These are phyloP conservation scores for Calliphora vomitoria DNA, from an alignment of 2,888 invertebrate species.

Conservation along the genomic window DNA sequence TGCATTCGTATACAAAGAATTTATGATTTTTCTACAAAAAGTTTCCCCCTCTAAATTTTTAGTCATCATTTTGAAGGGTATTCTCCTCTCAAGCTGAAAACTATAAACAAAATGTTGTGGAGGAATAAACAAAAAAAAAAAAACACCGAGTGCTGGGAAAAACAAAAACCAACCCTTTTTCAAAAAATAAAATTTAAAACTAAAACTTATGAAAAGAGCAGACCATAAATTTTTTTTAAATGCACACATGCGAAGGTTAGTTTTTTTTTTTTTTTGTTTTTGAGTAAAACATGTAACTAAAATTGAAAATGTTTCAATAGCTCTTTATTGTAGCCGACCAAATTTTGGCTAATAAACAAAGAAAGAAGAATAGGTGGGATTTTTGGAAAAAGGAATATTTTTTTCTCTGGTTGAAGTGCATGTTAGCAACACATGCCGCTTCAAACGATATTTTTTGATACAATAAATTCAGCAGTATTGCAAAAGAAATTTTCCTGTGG, in stretches of 20 bases:
- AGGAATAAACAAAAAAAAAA: neutral
- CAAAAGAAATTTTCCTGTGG: too few species aligned
- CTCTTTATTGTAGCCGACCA: slow-evolving; percentile 11
- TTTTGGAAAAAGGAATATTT: too few species aligned
- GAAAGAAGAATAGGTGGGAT: neutral
- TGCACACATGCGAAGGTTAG: neutral
- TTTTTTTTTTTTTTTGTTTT: neutral
- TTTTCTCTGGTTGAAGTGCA: too few species aligned
- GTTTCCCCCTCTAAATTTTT: slow-evolving; percentile 38
- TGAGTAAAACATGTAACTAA: neutral
- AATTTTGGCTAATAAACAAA: neutral
- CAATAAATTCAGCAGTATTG: too few species aligned
- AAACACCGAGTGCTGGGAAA: neutral
- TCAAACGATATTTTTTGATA: too few species aligned
- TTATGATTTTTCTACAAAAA: slow-evolving; percentile 5
- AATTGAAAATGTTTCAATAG: slow-evolving; percentile 12
- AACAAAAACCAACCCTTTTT: slow-evolving; percentile 9
- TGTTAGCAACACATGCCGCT: too few species aligned
- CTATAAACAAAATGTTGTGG: slow-evolving; percentile 25
- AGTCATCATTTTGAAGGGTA: slow-evolving; percentile 58
- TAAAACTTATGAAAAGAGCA: slow-evolving; percentile 56
- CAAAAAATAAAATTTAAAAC: slow-evolving; percentile 11
- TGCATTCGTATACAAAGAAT: neutral
- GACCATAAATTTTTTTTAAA: slow-evolving; percentile 5
- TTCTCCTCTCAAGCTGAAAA: slow-evolving; percentile 55